Evolutionary conservation across 2,113 vertebrate species (phyloP).

Genomic region (Scortum barcoo): DNA sequence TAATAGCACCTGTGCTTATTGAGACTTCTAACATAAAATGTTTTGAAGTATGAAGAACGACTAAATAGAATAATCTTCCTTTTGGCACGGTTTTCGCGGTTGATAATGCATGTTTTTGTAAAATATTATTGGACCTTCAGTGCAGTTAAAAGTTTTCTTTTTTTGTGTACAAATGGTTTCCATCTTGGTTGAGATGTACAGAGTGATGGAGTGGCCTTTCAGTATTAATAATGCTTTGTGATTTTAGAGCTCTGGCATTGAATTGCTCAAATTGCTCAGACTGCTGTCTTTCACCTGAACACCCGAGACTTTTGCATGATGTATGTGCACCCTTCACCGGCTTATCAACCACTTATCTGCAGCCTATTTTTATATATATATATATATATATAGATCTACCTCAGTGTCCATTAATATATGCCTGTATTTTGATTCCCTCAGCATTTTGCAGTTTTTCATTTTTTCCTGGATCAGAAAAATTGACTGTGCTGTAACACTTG

Average conservation of each 20-base stretch:
- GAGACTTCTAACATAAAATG: conserved; percentile 3
- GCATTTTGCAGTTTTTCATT: conserved; percentile 64
- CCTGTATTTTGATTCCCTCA: conserved; percentile 73
- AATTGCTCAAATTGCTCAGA: conserved; percentile 60
- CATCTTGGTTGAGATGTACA: conserved; percentile 9
- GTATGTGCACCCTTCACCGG: conserved; percentile 42
- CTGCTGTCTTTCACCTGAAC: conserved; percentile 57
- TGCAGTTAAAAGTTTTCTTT: conserved; percentile 15
- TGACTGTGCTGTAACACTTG: conserved; percentile 57
- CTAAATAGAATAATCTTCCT: neutral
- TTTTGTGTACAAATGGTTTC: conserved; percentile 11
- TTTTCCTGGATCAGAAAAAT: conserved; percentile 67
- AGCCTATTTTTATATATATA: conserved; percentile 70
- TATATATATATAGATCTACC: conserved; percentile 36
- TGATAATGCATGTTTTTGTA: conserved; percentile 15
- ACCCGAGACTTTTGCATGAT: conserved; percentile 58
- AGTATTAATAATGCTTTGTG: conserved; percentile 63
- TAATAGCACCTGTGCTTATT: conserved; percentile 25
- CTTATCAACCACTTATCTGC: conserved; percentile 68
- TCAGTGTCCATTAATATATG: conserved; percentile 71
- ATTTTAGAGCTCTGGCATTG: conserved; percentile 60
- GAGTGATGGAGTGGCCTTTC: conserved; percentile 56
- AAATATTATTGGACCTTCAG: neutral
- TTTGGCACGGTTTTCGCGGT: neutral
- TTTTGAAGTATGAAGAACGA: neutral